Base-by-base conservation (phyloP, 2,113 vertebrate species). In the Melanostigma gelatinosum region DNA sequence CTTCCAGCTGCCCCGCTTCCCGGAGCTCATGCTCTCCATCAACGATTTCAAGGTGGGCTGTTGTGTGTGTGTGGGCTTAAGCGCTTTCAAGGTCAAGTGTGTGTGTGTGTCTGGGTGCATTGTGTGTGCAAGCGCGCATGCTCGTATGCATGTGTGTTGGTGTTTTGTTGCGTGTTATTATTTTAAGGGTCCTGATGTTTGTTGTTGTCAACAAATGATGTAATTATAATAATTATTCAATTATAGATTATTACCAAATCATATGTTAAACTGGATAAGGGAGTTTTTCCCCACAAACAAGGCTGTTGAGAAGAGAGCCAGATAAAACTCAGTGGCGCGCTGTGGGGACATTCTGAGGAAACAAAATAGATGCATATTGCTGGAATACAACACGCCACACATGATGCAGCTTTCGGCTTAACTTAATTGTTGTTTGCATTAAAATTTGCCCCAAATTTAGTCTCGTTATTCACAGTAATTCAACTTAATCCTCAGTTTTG, bases 11-110 rank as follows among this genome's bases (percentile, higher is more conserved):
- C 97, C 98, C 75, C 94, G 96, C 94, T 96, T 99, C 88, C 98
- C 98, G 42, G 98, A 99, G 95, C 95, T 99, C 93, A 98, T 97
- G 96, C 96, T 99, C 92, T 97, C 97, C 93, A 96, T 99, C 96
- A 97, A 98, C 90, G 98, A 99, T 94, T 99, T 98, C 95, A 97
- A 99, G 97, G 98, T 99, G 94, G 64, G 55, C 24, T 80, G 64
- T 77, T 71, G 2, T 75, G 62, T 71, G 2, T 75, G 62, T 73
- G 44, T 77, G 58, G 76, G 79, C 61, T 76, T 82, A 40, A 74
- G 67, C 40, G 2, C 20, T 62, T 82, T 92, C 88, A 92, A 91
- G 85, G 92, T 90, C 89, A 89, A 84, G 34, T 75, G 66, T 65
- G 60, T 80, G 63, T 44, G n/a, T 84, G 27, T 69, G 50, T 36